Evolutionary conservation across 1,140 invertebrate species (phyloP).

Genomic region (Arctopsyche grandis): DNA sequence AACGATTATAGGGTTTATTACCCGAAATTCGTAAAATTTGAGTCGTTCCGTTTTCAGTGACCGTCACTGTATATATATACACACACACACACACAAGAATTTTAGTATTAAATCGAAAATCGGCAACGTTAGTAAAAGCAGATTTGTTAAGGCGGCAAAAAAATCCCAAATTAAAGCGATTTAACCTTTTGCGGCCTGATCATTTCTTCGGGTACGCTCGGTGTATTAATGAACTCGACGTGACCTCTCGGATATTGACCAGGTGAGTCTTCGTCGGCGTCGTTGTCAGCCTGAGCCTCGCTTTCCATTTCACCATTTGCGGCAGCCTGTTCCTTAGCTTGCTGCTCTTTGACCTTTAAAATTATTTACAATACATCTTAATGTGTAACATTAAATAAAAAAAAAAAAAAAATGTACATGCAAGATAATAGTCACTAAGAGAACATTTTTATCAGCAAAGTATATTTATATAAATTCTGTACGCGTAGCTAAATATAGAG

Average conservation of each 20-base stretch:
- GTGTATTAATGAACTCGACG: constrained; percentile 62
- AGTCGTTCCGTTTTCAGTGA: too few species aligned
- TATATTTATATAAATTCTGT: too few species aligned
- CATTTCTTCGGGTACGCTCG: constrained; percentile 59
- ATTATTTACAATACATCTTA: not conserved
- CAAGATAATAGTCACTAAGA: not conserved
- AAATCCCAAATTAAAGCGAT: not conserved
- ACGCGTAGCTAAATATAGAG: too few species aligned
- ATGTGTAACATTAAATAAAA: constrained; percentile 1
- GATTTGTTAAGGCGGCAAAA: too few species aligned
- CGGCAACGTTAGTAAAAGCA: too few species aligned
- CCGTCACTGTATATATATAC: too few species aligned
- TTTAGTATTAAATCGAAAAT: too few species aligned
- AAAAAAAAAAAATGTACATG: not conserved
- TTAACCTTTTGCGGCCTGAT: constrained; percentile 60
- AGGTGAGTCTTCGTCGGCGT: constrained; percentile 60
- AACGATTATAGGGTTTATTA: too few species aligned
- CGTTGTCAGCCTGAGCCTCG: constrained; percentile 63
- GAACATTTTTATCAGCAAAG: not conserved
- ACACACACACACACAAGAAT: too few species aligned
- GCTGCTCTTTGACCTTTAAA: constrained; percentile 58
- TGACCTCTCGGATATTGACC: constrained; percentile 58
- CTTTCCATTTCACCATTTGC: constrained; percentile 61
- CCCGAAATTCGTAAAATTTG: too few species aligned
- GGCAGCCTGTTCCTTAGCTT: constrained; percentile 58